phyloP scores from a whole-genome alignment of 2,113 vertebrate species.

The Toxostoma redivivum region DNA sequence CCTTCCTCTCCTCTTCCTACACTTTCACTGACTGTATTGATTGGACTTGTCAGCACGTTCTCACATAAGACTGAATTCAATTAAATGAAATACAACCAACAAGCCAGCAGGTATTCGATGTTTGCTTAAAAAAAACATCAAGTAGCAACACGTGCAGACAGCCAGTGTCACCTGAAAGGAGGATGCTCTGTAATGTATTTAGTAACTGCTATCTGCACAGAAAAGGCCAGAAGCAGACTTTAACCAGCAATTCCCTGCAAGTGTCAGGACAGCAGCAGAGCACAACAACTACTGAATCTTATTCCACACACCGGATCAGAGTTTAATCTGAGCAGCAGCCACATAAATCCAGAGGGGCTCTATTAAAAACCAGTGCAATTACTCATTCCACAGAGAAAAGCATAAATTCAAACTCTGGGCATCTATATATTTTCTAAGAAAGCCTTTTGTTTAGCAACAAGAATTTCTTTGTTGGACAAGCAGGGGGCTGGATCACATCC shows the following conservation, averaged over 20 bases:
- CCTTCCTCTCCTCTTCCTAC: background rate
- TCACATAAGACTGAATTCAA: background rate
- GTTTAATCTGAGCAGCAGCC: background rate
- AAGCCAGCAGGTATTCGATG: background rate
- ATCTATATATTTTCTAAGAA: background rate
- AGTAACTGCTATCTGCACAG: background rate
- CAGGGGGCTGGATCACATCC: background rate
- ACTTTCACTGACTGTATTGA: slow-evolving; percentile 17
- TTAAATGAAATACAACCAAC: background rate
- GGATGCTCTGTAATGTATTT: background rate
- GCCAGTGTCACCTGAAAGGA: background rate
- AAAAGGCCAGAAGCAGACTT: background rate
- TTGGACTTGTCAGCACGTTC: slow-evolving; percentile 12
- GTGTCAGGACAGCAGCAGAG: background rate
- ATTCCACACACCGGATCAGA: background rate
- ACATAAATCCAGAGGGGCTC: slow-evolving; percentile 9
- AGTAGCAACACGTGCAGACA: background rate
- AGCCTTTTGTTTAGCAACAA: slow-evolving; percentile 19
- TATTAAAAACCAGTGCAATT: slow-evolving; percentile 13
- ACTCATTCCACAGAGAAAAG: background rate
- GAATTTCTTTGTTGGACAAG: slow-evolving; percentile 17
- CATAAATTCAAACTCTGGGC: background rate
- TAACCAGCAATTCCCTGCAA: background rate
- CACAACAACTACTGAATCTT: background rate
- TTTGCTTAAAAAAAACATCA: background rate